Base-by-base conservation (phyloP, 2,113 vertebrate genomes). In the Colinus virginianus region DNA sequence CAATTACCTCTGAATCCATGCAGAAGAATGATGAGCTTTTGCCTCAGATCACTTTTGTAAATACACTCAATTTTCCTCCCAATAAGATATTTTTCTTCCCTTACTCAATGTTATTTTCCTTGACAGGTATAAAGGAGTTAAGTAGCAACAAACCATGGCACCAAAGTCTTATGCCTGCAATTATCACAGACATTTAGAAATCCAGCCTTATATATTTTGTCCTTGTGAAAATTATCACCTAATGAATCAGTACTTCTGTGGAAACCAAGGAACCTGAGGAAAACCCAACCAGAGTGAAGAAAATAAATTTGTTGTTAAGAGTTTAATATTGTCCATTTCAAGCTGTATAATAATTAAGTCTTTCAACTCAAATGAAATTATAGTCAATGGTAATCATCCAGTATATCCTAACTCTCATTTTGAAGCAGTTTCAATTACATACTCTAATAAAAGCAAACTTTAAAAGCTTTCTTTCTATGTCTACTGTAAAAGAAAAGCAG, bases 401-500 rank as follows among this genome's bases (percentile, higher is more conserved):
- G 38, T 74, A 91, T 83, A 80, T 88, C 30, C 56, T 88, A 71
- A 90, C 5, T 67, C 55, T 77, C 30, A 4, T 84, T 96, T 92
- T 96, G 87, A 92, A 90, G 81, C n/a, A 38, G 78, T 94, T 92
- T 94, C 75, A 70, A 28, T 90, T 93, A 43, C 20, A 0, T 55
- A 59, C 13, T 74, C 55, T 51, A 70, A 75, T 49, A 83, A 82
- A 90, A 87, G 22, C 15, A 79, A 70, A 43, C 87, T 87, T 94
- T 93, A 94, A 87, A 7, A 5, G 1, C 32, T 15, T 78, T 63
- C 49, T 88, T 96, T 53, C 92, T 93, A 89, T 91, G 91, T 89
- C 87, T 89, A 22, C 51, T 89, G 45, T 77, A 70, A 95, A 96
- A 87, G 63, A 82, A 89, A 93, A 87, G 34, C 81, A 92, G 87